Percentiles rank a stretch among this genome's conserved stretches.
Conservation (phyloP, 2,113 vertebrate genomes). For the Poicephalus meyeri region DNA sequence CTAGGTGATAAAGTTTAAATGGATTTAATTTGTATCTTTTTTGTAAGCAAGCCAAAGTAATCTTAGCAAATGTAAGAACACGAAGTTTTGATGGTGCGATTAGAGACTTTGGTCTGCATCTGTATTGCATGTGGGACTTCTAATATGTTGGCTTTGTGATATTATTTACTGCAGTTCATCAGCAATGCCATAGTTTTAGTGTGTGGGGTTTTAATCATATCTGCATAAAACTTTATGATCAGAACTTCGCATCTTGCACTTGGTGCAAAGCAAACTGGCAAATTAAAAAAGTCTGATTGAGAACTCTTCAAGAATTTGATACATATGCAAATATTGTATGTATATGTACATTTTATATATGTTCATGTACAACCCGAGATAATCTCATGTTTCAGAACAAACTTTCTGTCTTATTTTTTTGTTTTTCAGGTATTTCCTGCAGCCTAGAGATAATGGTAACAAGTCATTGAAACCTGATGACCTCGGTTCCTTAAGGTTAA, state of each 20-base stretch:
- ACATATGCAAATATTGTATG: not conserved
- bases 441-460: constrained; percentile 91
- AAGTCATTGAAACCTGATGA: constrained; percentile 93
- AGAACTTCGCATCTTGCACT: not conserved
- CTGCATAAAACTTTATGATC: not conserved
- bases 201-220: not conserved
- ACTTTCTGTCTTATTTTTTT: constrained; percentile 9
- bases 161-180: constrained; percentile 20
- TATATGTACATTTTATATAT: not conserved
- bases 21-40: constrained; percentile 9
- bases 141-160: not conserved
- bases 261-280: not conserved
- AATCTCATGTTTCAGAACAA: not conserved
- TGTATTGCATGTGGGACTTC: constrained; percentile 8
- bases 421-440: constrained; percentile 91
- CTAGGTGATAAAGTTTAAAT: constrained; percentile 45
- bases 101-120: not conserved
- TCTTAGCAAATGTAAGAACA: constrained; percentile 40
- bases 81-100: constrained; percentile 17
- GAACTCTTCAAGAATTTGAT: not conserved
- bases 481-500: constrained; percentile 92
- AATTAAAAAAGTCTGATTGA: not conserved
- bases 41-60: constrained; percentile 46
- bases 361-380: not conserved
- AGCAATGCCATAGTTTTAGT: not conserved